phyloP scores from a whole-genome alignment of 64 coral and sea anemone genomes.

The Actinia tenebrosa region DNA sequence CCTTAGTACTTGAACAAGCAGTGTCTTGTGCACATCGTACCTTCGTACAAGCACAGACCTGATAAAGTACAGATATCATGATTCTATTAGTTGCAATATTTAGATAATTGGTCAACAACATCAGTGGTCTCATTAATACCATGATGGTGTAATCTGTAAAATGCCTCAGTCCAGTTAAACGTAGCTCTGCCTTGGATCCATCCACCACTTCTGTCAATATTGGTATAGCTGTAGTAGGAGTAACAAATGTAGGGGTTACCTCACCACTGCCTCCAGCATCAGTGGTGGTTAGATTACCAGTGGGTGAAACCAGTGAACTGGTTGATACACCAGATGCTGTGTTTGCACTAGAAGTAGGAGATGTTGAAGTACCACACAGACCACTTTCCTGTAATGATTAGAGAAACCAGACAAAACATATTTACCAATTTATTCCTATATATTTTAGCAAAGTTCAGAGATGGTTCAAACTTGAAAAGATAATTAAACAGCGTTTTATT shows the following conservation, averaged over 20 bases:
- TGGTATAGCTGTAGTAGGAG: background rate
- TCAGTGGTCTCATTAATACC: background rate
- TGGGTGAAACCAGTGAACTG: background rate
- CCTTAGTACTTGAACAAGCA: slow-evolving; percentile 43
- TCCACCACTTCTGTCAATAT: background rate
- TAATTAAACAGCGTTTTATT: no score
- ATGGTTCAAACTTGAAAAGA: no score
- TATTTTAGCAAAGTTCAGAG: no score
- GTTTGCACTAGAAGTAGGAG: background rate
- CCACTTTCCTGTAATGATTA: slow-evolving; percentile 7
- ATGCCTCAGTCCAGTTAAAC: slow-evolving; percentile 33
- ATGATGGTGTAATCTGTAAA: slow-evolving; percentile 52
- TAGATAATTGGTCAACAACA: background rate
- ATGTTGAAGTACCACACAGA: background rate
- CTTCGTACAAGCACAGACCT: slow-evolving; percentile 75
- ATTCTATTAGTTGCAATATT: background rate
- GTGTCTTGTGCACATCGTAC: slow-evolving; percentile 19
- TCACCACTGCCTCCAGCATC: background rate
- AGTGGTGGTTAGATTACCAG: background rate
- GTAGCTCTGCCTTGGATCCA: slow-evolving; percentile 14
- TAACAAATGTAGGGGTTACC: background rate
- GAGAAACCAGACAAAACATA: background rate
- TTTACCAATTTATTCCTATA: no score
- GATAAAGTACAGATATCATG: background rate
- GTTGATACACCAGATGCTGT: background rate